Percentiles rank a stretch among this genome's conserved stretches.
phyloP scores from a whole-genome alignment of 2,888 invertebrate genomes.

The Drosophila anomelani region DNA sequence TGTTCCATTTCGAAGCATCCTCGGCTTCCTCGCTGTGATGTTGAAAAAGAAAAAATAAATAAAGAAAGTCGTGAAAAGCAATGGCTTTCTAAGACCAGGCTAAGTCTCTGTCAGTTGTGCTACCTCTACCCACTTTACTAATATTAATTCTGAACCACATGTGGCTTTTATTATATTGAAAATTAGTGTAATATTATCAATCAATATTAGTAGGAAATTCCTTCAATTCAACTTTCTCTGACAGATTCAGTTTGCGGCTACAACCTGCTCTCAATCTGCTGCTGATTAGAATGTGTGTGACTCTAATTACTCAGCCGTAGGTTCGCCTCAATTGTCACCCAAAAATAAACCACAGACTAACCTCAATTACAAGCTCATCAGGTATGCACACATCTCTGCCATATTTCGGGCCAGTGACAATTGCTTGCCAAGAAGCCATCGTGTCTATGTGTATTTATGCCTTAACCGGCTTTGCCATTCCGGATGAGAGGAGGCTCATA shows the following conservation, averaged over 20 bases:
- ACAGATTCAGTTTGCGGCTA: background rate
- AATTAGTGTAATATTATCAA: background rate
- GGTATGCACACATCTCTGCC: slow-evolving; percentile 15
- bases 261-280: background rate
- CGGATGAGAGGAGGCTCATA: slow-evolving; percentile 40
- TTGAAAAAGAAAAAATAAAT: slow-evolving; percentile 53
- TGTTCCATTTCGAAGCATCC: slow-evolving; percentile 88
- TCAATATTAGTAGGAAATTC: background rate
- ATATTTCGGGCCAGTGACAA: slow-evolving; percentile 28
- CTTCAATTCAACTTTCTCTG: background rate
- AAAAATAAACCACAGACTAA: slow-evolving; percentile 43
- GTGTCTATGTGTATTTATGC: slow-evolving; percentile 17
- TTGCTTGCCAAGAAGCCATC: slow-evolving; percentile 37
- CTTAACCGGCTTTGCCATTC: slow-evolving; percentile 24
- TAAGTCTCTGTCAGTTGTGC: slow-evolving; percentile 7
- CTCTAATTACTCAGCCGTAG: slow-evolving; percentile 20
- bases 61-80: slow-evolving; percentile 55
- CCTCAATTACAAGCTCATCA: slow-evolving; percentile 53
- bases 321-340: slow-evolving; percentile 9
- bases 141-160: background rate
- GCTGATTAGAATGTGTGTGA: slow-evolving; percentile 11
- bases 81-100: background rate
- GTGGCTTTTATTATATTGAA: background rate
- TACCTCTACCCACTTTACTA: background rate
- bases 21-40: slow-evolving; percentile 83